Evolutionary conservation across 2,113 vertebrate genomes (phyloP).

Genomic region (chimpanzee (Pan troglodytes)): DNA sequence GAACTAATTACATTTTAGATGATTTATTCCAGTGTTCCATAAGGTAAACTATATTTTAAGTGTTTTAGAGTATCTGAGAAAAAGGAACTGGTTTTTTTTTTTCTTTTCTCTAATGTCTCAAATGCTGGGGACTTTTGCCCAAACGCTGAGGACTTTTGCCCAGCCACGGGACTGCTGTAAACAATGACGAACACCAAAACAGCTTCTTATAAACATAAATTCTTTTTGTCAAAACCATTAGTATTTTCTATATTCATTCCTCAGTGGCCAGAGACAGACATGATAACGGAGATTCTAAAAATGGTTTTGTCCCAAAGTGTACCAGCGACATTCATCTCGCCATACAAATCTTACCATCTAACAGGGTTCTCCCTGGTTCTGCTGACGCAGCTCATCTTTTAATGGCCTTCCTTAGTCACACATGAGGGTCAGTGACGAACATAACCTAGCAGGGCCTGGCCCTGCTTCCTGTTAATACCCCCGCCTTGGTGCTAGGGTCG

Average conservation of each 20-base stretch:
- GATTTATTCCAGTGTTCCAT: not conserved
- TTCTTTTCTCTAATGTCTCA: not conserved
- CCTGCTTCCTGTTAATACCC: not conserved
- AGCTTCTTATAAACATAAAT: not conserved
- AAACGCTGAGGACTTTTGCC: not conserved
- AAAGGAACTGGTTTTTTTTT: not conserved
- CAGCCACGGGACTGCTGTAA: not conserved
- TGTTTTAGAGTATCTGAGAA: not conserved
- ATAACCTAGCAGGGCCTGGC: not conserved
- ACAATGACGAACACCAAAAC: too few relatives aligned
- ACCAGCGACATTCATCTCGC: not conserved
- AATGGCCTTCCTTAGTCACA: not conserved
- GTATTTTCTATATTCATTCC: not conserved
- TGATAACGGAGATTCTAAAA: not conserved
- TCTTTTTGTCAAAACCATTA: not conserved
- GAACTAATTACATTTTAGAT: not conserved
- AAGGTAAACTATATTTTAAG: not conserved
- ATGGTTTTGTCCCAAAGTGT: not conserved
- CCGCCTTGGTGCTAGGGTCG: fast-evolving
- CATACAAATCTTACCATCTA: not conserved
- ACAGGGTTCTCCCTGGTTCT: not conserved
- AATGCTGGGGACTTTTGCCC: not conserved
- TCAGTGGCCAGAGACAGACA: not conserved
- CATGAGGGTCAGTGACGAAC: fast-evolving
- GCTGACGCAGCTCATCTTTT: not conserved